Evolutionary conservation across 92 coral and sea anemone species (phyloP).

Genomic region (Siderastrea radians): DNA sequence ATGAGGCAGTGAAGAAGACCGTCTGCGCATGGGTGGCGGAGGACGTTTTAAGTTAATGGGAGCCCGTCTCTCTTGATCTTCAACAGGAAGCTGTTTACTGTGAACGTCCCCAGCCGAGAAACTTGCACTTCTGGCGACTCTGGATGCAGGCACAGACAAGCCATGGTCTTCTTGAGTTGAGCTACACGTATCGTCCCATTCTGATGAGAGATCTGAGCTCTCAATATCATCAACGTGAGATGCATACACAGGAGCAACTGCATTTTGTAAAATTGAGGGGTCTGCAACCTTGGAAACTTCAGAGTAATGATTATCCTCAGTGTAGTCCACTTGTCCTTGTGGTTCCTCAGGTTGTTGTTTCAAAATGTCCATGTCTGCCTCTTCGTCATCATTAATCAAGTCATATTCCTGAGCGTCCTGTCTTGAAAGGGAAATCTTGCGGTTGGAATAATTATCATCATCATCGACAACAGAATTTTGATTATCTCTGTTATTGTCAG

Average conservation of each 20-base stretch:
- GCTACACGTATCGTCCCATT: constrained; percentile 48
- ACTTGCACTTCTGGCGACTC: constrained; percentile 65
- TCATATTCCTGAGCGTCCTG: constrained; percentile 30
- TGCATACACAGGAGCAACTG: background rate
- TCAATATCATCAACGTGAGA: constrained; percentile 17
- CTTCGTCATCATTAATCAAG: background rate
- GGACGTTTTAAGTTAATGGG: constrained; percentile 12
- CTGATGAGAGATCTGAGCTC: constrained; percentile 31
- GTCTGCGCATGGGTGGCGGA: constrained; percentile 75
- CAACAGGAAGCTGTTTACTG: background rate
- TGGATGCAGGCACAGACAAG: constrained; percentile 25
- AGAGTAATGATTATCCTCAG: background rate
- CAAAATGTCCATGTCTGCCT: background rate
- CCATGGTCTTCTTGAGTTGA: constrained; percentile 23
- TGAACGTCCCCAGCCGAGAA: constrained; percentile 56
- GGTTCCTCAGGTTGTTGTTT: constrained; percentile 2
- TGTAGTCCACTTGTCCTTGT: background rate
- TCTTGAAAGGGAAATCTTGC: constrained; percentile 15
- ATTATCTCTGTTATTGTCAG: background rate
- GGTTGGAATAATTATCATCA: background rate
- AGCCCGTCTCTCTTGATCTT: constrained; percentile 13
- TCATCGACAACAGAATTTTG: no score
- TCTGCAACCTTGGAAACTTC: background rate
- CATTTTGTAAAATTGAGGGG: background rate
- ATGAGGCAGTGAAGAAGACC: constrained; percentile 89